Evolutionary conservation across 2,113 vertebrate species (phyloP), one percentile per base, ranked within the genome.

Genomic region (Ailurus styani): DNA sequence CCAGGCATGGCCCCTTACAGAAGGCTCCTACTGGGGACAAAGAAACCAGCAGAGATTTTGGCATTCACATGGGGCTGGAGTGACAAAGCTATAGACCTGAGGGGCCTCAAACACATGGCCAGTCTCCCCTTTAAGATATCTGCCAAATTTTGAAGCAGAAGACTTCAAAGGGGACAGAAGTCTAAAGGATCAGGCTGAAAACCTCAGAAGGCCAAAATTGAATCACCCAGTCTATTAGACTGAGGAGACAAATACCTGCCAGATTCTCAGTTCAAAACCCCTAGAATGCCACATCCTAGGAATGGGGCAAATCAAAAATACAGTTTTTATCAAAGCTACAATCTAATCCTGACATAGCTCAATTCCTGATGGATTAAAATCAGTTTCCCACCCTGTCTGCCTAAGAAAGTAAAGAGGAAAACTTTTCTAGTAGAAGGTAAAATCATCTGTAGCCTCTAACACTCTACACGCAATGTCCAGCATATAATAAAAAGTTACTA

Each of bases 1-100:
- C 45, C 25, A 85, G 70, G 25, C 3, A 4, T 73, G 55, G 50
- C 25, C 29, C n/a, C 54, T 50, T 64, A 12, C 11, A 66, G 72
- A 90, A 90, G 86, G 47, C 9, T 73, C 55, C 40, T 57, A 42
- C 37, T 87, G 7, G 50, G 50, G n/a, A 83, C 57, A 93, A 57
- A 92, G 47, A 93, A 91, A 50, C 29, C 82, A 96, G 20, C 50
- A 70, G 94, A 97, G 25, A 95, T 62, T 77, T 3, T 47, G 66
- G 23, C 6, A 0, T 82, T 66, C 50, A 52, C 15, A 0, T 0
- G 18, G 31, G 47, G 40, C 55, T 55, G 20, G 14, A 54, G 11
- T 72, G n/a, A 83, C 66, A 87, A 97, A 68, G 93, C 1, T 31
- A 14, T 37, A 83, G 31, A 97, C 60, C 27, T 84, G 2, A 95